Evolutionary conservation across 2,888 invertebrate species (phyloP).

Genomic region (Altica lythri): DNA sequence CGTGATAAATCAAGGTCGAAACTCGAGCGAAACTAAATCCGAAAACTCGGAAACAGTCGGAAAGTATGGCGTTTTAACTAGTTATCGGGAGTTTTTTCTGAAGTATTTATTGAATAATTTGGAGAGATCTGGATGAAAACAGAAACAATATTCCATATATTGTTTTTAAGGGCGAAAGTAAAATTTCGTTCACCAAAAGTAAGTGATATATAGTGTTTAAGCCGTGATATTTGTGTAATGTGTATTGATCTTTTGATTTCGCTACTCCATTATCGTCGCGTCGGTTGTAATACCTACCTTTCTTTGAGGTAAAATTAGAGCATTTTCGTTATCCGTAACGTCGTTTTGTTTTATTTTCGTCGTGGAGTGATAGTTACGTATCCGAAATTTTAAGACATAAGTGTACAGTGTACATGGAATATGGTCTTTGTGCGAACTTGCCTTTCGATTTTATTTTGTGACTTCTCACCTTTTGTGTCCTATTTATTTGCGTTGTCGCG

Average conservation of each 20-base stretch:
- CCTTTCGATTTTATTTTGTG: conserved; percentile 15
- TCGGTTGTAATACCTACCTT: conserved; percentile 28
- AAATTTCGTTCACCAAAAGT: conserved; percentile 41
- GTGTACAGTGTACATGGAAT: conserved; percentile 34
- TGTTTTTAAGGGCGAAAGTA: conserved; percentile 35
- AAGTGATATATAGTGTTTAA: conserved; percentile 41
- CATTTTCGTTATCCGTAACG: conserved; percentile 19
- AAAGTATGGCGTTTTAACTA: no score
- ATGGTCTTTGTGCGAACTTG: conserved; percentile 19
- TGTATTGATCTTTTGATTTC: conserved; percentile 42
- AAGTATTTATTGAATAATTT: not conserved
- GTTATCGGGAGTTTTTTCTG: not conserved
- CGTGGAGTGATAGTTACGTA: conserved; percentile 25
- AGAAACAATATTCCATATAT: conserved; percentile 22
- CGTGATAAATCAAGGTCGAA: not conserved
- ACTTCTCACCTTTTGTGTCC: conserved; percentile 27
- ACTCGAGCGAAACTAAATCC: no score
- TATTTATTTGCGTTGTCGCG: conserved; percentile 16
- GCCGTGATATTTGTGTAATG: conserved; percentile 39
- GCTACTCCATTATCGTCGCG: conserved; percentile 35
- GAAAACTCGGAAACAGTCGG: no score
- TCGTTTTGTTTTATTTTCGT: conserved; percentile 29
- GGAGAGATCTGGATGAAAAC: conserved; percentile 14
- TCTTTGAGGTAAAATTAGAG: conserved; percentile 31
- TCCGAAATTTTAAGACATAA: conserved; percentile 19